These are phyloP conservation scores for Caenorhabditis latens DNA, from an alignment of 1,140 invertebrate genomes.

Conservation along the genomic window DNA sequence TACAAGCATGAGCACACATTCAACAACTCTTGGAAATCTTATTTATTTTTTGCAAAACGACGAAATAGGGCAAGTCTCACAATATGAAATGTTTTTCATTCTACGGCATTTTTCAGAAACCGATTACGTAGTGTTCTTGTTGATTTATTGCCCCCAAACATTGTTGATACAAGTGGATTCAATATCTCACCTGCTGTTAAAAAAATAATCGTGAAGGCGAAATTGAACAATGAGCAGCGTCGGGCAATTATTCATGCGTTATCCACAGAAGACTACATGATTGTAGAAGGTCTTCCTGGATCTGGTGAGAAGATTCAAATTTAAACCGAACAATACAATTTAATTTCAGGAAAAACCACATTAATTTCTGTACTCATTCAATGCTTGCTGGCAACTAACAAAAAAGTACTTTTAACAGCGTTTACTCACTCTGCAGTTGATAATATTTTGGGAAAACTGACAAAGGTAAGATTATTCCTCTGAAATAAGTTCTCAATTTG, in stretches of 20 bases:
- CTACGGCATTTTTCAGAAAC: neutral
- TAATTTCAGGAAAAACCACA: constrained; percentile 60
- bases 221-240: constrained; percentile 42
- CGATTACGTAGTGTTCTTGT: constrained; percentile 6
- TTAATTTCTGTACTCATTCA: constrained; percentile 57
- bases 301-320: constrained; percentile 13
- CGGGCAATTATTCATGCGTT: constrained; percentile 41
- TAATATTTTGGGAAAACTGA: constrained; percentile 55
- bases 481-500: neutral
- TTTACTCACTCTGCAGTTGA: constrained; percentile 65
- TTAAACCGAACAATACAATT: neutral
- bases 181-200: neutral
- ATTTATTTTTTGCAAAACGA: constrained; percentile 20
- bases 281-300: constrained; percentile 63
- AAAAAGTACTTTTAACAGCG: constrained; percentile 51
- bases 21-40: constrained; percentile 32
- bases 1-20: constrained; percentile 24
- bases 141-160: neutral
- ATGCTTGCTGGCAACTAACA: constrained; percentile 53
- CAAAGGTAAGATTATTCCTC: neutral
- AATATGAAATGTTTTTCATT: neutral
- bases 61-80: neutral
- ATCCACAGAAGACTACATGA: constrained; percentile 53
- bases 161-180: neutral
- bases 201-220: constrained; percentile 19